These are phyloP conservation scores for Trachelus iudaicus DNA, from an alignment of 2,888 invertebrate genomes.

Conservation along the genomic window DNA sequence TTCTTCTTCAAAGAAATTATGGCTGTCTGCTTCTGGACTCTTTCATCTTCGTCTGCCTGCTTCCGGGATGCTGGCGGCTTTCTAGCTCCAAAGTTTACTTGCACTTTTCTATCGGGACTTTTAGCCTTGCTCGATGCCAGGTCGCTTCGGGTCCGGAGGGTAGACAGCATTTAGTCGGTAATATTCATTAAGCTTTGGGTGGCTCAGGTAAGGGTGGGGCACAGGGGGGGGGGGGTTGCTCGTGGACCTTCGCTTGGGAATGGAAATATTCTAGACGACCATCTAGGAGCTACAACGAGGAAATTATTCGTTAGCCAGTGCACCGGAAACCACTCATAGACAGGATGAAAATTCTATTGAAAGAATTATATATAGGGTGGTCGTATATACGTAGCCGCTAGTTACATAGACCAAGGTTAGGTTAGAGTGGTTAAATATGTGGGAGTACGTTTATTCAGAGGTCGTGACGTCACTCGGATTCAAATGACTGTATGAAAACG, in stretches of 20 bases:
- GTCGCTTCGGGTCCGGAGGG: neutral
- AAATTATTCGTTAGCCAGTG: slow-evolving; percentile 59
- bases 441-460: neutral
- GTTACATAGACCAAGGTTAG: neutral
- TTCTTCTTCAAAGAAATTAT: neutral
- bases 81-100: neutral
- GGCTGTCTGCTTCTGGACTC: neutral
- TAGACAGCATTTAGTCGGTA: slow-evolving; percentile 39
- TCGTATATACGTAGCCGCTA: neutral
- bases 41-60: neutral
- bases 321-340: slow-evolving; percentile 52
- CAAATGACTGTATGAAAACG: neutral
- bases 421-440: neutral
- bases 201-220: slow-evolving; percentile 10
- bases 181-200: slow-evolving; percentile 33
- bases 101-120: neutral
- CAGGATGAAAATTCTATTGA: neutral
- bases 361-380: neutral
- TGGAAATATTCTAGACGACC: neutral
- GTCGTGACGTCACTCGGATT: neutral
- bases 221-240: neutral
- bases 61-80: neutral
- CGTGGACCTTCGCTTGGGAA: neutral
- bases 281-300: slow-evolving; percentile 15
- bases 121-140: neutral